Evolutionary conservation across 2,113 vertebrate species (phyloP).

Genomic region (Trochalopteron elliotii): DNA sequence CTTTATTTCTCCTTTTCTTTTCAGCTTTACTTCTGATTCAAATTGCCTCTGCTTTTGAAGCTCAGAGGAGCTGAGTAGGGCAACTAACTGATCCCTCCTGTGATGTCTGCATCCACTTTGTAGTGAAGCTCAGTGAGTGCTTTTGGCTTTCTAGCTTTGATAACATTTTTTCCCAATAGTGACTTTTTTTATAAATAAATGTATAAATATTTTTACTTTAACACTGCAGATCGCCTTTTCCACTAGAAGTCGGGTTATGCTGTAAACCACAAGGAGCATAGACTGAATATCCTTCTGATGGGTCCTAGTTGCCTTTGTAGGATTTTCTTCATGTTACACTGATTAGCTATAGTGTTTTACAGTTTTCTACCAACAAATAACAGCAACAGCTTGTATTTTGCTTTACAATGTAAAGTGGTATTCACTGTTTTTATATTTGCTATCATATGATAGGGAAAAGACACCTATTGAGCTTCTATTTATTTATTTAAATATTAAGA

Average conservation of each 20-base stretch:
- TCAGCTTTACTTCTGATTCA: not conserved
- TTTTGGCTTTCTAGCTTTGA: not conserved
- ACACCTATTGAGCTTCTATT: not conserved
- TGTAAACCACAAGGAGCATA: not conserved
- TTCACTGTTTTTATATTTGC: not conserved
- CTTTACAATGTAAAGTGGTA: not conserved
- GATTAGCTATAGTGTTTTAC: not conserved
- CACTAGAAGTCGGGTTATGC: not conserved
- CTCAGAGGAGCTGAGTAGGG: not conserved
- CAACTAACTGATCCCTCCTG: not conserved
- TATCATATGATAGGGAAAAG: not conserved
- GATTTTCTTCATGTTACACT: not conserved
- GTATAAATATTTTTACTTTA: not conserved
- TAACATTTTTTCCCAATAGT: not conserved
- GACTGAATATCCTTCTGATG: not conserved
- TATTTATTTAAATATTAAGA: not conserved
- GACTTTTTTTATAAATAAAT: not conserved
- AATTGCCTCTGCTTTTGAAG: not conserved
- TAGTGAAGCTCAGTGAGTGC: not conserved
- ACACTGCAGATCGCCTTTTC: not conserved
- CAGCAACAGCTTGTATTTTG: not conserved
- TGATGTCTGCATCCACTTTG: not conserved
- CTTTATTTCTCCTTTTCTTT: not conserved
- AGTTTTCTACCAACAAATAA: not conserved
- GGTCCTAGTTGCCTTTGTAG: not conserved